Percentiles rank a stretch among this genome's conserved stretches.
Evolutionary conservation across 2,113 vertebrate species (phyloP).

Genomic region (Marmota monax): DNA sequence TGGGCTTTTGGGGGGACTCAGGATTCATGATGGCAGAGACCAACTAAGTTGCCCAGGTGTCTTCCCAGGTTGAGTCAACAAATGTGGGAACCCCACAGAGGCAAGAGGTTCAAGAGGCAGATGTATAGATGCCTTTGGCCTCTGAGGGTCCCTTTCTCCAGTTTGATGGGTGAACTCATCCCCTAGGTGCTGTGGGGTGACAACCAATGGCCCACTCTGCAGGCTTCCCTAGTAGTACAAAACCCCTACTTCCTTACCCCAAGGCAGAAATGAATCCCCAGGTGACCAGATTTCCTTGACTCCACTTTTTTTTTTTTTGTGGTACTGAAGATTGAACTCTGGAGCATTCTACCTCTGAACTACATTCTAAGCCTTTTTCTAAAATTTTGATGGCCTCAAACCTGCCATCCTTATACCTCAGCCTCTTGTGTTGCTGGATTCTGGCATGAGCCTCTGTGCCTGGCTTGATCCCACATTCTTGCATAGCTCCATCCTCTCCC

Average conservation of each 20-base stretch:
- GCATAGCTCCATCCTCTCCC: not conserved
- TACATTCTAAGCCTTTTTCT: no score
- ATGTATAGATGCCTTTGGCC: not conserved
- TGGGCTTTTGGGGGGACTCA: not conserved
- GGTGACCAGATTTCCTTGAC: not conserved
- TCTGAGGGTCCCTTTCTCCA: not conserved
- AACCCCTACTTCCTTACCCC: not conserved
- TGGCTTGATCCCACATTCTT: not conserved
- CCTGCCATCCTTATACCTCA: no score
- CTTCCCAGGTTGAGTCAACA: not conserved
- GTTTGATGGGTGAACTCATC: not conserved
- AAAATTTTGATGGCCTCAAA: no score
- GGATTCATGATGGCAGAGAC: not conserved
- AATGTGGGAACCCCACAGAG: not conserved
- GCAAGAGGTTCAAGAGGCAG: not conserved
- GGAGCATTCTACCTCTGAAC: no score
- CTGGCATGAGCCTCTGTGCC: no score
- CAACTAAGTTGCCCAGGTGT: not conserved
- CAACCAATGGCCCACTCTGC: not conserved
- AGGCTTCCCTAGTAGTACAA: not conserved
- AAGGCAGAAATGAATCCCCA: not conserved
- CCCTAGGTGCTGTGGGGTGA: rapidly evolving
- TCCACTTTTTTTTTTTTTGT: not conserved
- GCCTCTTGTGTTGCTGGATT: no score
- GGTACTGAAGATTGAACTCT: no score